Evolutionary conservation across 2,797 vertebrate genomes (phyloP).

Genomic region (Mionectes olivaceus): DNA sequence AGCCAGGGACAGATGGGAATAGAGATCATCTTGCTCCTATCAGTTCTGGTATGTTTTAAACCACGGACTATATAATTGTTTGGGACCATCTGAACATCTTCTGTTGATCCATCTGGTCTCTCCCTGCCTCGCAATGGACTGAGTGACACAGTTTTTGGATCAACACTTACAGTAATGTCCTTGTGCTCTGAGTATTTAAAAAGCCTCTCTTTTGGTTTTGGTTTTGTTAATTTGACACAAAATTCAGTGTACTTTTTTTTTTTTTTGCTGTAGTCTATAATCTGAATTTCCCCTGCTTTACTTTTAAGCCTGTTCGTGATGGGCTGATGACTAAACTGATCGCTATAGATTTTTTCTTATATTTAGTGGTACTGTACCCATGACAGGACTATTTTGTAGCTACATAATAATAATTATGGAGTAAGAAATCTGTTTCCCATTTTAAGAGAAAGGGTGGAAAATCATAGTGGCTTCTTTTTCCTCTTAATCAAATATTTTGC

Average conservation of each 20-base stretch:
- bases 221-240: neutral
- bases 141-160: neutral
- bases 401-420: neutral
- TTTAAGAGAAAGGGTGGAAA: neutral
- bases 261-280: neutral
- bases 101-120: conserved; percentile 40
- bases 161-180: neutral
- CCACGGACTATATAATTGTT: neutral
- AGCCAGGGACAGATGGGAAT: conserved; percentile 38
- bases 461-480: neutral
- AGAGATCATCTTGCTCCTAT: neutral
- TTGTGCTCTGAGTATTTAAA: neutral
- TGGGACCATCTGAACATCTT: conserved; percentile 7
- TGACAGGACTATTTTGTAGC: neutral
- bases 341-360: neutral
- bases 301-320: neutral
- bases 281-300: neutral
- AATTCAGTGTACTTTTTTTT: neutral
- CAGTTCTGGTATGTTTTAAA: conserved; percentile 33
- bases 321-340: neutral
- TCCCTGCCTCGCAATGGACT: neutral
- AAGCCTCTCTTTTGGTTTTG: neutral
- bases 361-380: neutral
- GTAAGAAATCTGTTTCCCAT: neutral
- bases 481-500: neutral